Evolutionary conservation across 2,797 vertebrate genomes (phyloP).

Genomic region (Pteropus rufus): DNA sequence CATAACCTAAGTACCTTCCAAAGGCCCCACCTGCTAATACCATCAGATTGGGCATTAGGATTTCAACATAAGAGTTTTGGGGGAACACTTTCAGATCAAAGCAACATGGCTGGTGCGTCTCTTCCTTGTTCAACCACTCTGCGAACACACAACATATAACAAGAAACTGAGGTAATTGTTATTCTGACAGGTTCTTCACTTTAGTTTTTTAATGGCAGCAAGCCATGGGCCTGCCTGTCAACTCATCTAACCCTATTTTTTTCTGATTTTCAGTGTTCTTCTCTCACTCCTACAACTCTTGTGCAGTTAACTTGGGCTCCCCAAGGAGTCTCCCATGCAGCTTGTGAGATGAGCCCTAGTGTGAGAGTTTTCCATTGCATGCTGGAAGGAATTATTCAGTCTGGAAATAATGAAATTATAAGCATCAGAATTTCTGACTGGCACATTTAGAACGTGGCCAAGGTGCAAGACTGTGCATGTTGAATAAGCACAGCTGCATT

Average conservation of each 20-base stretch:
- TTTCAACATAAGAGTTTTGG: background rate
- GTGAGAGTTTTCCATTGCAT: conserved; percentile 6
- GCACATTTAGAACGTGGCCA: background rate
- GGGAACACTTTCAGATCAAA: background rate
- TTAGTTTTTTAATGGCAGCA: background rate
- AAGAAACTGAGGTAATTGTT: background rate
- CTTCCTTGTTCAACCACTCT: background rate
- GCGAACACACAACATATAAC: background rate
- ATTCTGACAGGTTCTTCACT: background rate
- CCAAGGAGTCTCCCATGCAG: background rate
- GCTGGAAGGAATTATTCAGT: conserved; percentile 11
- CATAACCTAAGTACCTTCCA: background rate
- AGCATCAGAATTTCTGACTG: background rate
- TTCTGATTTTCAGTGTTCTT: background rate
- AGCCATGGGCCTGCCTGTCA: background rate
- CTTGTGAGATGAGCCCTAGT: background rate
- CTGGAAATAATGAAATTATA: conserved; percentile 52
- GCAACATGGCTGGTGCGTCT: background rate
- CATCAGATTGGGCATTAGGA: background rate
- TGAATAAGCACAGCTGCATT: conserved; percentile 58
- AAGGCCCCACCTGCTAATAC: background rate
- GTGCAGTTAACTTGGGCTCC: background rate
- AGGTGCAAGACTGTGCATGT: conserved; percentile 22
- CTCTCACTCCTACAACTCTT: background rate
- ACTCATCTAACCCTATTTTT: background rate